Evolutionary conservation across 2,888 invertebrate genomes (phyloP), one percentile per base, ranked within the genome.

Genomic region (Amphipoea oculea): DNA sequence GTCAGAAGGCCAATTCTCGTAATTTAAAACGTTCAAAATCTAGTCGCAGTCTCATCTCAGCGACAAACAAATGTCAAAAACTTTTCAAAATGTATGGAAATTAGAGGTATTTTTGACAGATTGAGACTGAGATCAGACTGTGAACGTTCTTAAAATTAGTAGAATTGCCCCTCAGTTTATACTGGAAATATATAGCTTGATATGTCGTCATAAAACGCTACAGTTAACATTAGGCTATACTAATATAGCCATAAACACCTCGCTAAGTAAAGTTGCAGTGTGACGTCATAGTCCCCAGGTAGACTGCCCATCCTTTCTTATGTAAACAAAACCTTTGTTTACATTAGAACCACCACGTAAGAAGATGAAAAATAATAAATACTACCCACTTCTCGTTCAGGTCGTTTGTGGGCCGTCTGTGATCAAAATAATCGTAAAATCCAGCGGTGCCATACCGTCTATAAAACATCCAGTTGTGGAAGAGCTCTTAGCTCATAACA

Each of bases 381-480:
- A 70, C 77, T 66, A 57, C n/a, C 73, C 75, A 77, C 54, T 67
- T 75, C 76, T 65, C 74, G 70, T 20, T 42, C 60, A 71, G 78
- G 65, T 78, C 76, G 76, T 68, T 71, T 81, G 84, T 84, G 81
- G 83, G 89, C 81, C 81, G 87, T 72, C 62, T 73, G 76, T 69
- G 72, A 83, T 81, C 83, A 85, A 88, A 89, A 89, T 78, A 85
- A 40, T 81, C 79, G 73, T 86, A 84, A 85, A 81, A 76, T 62
- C 62, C 45, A 75, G 69, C 73, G 89, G 87, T 85, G 89, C 89
- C 90, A 83, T 82, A 87, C 82, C 82, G 89, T 89, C 89, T 89
- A 83, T 87, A 80, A 63, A 71, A 36, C 57, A 80, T 57, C 88
- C 86, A 89, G 60, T 63, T 23, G 9, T 45, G 7, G 23, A 60